phyloP scores from a whole-genome alignment of 2,113 vertebrate species.

The Montifringilla adamsi region DNA sequence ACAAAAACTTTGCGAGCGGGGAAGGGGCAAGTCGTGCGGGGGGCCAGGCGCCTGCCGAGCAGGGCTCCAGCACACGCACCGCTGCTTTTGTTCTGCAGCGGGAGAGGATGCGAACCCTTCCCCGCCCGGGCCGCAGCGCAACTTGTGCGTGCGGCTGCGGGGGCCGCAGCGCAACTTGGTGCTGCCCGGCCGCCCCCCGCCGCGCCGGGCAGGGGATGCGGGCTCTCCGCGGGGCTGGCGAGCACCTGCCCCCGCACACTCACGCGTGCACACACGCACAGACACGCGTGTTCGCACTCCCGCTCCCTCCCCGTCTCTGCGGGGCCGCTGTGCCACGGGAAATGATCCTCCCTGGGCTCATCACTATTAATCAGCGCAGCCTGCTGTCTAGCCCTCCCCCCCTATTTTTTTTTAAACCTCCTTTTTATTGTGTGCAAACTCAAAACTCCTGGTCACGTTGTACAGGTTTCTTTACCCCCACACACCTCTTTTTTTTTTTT shows the following conservation, averaged over 20 bases:
- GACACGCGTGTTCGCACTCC: neutral
- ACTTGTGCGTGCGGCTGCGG: neutral
- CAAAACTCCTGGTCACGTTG: neutral
- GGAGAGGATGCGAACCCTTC: neutral
- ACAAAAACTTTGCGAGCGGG: neutral
- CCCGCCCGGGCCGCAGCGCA: neutral
- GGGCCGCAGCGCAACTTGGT: neutral
- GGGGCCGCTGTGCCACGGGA: neutral
- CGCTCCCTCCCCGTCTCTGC: neutral
- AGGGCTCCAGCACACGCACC: neutral
- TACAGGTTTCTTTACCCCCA: rapidly evolving
- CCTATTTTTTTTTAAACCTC: neutral
- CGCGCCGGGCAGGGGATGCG: neutral
- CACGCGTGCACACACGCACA: neutral
- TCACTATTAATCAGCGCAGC: neutral
- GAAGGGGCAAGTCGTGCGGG: neutral
- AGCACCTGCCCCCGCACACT: neutral
- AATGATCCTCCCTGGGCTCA: neutral
- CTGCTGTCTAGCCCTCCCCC: neutral
- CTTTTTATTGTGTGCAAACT: neutral
- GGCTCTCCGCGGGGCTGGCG: neutral
- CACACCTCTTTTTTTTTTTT: neutral
- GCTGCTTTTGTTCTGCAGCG: neutral
- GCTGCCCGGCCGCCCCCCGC: neutral
- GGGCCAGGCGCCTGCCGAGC: neutral